Evolutionary conservation across 2,797 vertebrate species (phyloP), one percentile per base, ranked within the genome.

Genomic region (Paramormyrops hopkinsi): DNA sequence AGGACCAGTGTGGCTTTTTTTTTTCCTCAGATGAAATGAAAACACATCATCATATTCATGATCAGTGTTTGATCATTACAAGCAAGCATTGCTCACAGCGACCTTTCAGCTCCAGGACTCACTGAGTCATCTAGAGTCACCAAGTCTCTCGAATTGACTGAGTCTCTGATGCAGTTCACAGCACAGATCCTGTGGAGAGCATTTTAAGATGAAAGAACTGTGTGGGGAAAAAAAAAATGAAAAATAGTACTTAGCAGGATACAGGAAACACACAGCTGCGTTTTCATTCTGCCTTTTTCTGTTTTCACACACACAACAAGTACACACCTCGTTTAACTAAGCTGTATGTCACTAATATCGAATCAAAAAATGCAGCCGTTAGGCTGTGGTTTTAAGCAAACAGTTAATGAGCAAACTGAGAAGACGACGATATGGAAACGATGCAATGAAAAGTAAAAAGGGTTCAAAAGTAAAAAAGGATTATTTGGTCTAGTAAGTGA

Each of bases 11-110:
- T 73, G 65, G 25, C 11, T 69, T 33, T 69, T 44, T 44, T 79
- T 44, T n/a, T n/a, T 3, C 41, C 41, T 41, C 73, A 41, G 37
- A 44, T 79, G 73, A 79, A 79, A 79, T n/a, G 73, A 79, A 41
- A 44, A 41, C 73, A 19, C 76, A 82, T 82, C 76, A n/a, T 82
- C 76, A 82, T 82, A 82, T 44, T 44, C n/a, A n/a, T n/a, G n/a
- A n/a, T n/a, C 76, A 46, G 76, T 46, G 76, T 82, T 82, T 82
- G 76, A 82, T 82, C 76, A 44, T 82, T 82, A 82, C 76, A 82
- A 46, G 76, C 76, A 46, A 82, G 84, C 46, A 54, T 53, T 29
- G 51, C 22, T 51, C 12, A 53, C 84, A 37, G 46, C 19, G 4
- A 51, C 48, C 48, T 29, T 53, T 53, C 46, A 86, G 48, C 48